Percentiles rank a stretch among this genome's conserved stretches.
phyloP scores from a whole-genome alignment of 2,888 invertebrate species.

The Gastracanthus pulcherrimus region DNA sequence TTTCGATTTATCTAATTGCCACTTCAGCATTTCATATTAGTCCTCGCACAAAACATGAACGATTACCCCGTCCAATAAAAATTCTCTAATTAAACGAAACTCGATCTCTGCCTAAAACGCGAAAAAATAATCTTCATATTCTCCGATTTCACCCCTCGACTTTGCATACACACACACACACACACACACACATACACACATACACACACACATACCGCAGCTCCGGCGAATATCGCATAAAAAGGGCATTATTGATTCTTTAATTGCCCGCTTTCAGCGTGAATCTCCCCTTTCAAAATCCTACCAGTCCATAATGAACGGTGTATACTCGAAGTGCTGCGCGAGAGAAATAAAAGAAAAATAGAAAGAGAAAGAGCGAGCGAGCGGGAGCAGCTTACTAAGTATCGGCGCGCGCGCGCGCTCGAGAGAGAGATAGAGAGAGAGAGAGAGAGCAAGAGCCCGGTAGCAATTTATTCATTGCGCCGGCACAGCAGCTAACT shows the following conservation, averaged over 20 bases:
- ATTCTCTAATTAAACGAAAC: conserved; percentile 45
- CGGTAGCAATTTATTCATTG: conserved; percentile 78
- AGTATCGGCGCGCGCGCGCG: conserved; percentile 69
- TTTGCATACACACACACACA: too few relatives aligned
- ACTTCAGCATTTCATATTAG: neutral
- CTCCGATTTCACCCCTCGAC: conserved; percentile 47
- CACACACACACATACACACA: too few relatives aligned
- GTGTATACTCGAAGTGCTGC: conserved; percentile 40
- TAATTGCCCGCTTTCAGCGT: conserved; percentile 57
- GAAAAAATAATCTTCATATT: conserved; percentile 45
- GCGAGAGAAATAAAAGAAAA: conserved; percentile 21
- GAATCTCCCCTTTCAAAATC: conserved; percentile 41
- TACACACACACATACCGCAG: too few relatives aligned
- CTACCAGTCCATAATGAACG: conserved; percentile 41
- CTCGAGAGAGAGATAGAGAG: conserved; percentile 32
- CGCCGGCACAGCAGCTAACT: conserved; percentile 70
- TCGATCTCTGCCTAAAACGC: neutral
- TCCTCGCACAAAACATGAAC: neutral
- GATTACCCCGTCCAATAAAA: neutral
- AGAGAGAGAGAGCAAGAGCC: conserved; percentile 60
- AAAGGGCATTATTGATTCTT: conserved; percentile 57
- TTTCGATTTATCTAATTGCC: neutral
- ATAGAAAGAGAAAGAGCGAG: conserved; percentile 32
- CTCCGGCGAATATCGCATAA: conserved; percentile 27
- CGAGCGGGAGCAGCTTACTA: conserved; percentile 58